These are phyloP conservation scores for Craniophora ligustri DNA, from an alignment of 2,888 invertebrate genomes.

Conservation along the genomic window DNA sequence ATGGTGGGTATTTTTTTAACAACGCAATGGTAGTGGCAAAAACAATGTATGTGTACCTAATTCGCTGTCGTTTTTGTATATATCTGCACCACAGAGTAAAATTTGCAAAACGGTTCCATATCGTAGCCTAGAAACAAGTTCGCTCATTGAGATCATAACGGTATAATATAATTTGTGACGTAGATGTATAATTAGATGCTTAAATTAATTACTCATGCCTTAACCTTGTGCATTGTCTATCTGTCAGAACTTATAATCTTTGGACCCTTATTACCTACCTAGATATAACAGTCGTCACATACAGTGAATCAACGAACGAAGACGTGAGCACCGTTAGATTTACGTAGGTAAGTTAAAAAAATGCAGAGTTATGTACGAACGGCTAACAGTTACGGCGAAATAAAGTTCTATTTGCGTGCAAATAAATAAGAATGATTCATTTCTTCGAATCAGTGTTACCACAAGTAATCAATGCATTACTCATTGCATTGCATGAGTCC, in stretches of 20 bases:
- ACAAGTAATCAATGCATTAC: constrained; percentile 32
- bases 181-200: neutral
- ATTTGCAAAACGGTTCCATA: too few species aligned
- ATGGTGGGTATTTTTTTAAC: neutral
- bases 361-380: too few species aligned
- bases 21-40: neutral
- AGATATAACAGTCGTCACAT: neutral
- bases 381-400: constrained; percentile 4
- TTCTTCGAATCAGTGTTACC: constrained; percentile 27
- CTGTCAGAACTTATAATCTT: neutral
- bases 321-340: neutral
- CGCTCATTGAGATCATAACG: neutral
- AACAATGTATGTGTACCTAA: neutral
- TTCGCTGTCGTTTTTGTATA: neutral
- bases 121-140: too few species aligned
- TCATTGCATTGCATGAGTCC: constrained; percentile 33
- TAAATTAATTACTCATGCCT: constrained; percentile 3
- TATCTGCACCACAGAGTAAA: too few species aligned
- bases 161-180: too few species aligned
- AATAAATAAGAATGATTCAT: constrained; percentile 32
- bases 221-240: neutral
- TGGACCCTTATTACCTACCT: neutral
- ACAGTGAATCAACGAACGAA: neutral
- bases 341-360: neutral
- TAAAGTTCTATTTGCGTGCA: constrained; percentile 9